Base-by-base conservation (phyloP, 1,140 invertebrate species). In the Aricia agestis region DNA sequence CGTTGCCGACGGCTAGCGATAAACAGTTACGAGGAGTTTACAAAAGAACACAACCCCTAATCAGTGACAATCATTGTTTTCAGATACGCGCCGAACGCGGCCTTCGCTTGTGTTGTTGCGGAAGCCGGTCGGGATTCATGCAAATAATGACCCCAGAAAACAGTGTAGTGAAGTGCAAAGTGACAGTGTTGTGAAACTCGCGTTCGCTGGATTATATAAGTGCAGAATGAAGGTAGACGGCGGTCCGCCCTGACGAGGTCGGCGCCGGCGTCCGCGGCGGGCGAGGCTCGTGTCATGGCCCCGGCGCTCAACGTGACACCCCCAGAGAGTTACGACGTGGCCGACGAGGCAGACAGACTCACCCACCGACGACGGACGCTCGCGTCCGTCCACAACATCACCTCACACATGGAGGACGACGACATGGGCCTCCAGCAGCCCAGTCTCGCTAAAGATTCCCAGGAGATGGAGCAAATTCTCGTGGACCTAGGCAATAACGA, bases 341-440 rank as follows among this genome's bases (percentile, higher is more conserved):
- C 77, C 74, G 76, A 76, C 69, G 80, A 83, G 68, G 72, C 76
- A 63, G 83, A 81, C 71, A 84, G 74, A 75, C 76, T 76, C 74
- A 71, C 79, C 74, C 76, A 79, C 72, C 82, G 77, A 4, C 78
- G 86, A 84, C 85, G 86, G 85, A 85, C 83, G 78, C 82, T 87
- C 70, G 86, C 79, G 81, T 86, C 86, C 80, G 87, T 92, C 89
- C 88, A 84, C 79, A 92, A 89, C 76, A 82, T 87, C 68, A 77
- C 84, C 76, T 83, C 91, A 92, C 93, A 92, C 92, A 95, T 95
- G 94, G 94, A 93, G 90, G 94, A 94, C 83, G 93, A 94, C 83
- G 94, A 93, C 79, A 95, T 95, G 95, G 95, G 95, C 41, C 91
- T 92, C 71, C 92, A 89, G 72, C 82, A 89, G 69, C 88, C 85